These are phyloP conservation scores for Istiophorus platypterus DNA, from an alignment of 2,113 vertebrate genomes.

Conservation along the genomic window DNA sequence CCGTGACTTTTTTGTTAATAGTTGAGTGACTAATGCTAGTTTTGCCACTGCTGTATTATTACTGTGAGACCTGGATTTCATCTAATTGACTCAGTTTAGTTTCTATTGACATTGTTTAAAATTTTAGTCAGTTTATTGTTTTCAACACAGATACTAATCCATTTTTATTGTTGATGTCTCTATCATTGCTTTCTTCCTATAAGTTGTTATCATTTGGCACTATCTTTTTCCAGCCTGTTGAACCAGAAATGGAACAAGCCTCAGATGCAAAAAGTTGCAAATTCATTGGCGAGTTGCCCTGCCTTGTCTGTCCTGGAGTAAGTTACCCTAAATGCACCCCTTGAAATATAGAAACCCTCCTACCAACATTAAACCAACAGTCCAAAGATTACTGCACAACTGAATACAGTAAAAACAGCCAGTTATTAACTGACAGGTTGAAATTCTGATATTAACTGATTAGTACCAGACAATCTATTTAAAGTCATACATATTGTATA, in stretches of 20 bases:
- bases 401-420: not conserved
- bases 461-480: not conserved
- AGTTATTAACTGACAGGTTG: not conserved
- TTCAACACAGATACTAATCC: not conserved
- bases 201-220: not conserved
- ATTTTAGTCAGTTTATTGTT: not conserved
- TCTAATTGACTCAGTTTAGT: not conserved
- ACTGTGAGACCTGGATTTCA: not conserved
- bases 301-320: slow-evolving; percentile 77
- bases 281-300: slow-evolving; percentile 55
- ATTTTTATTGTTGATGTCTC: not conserved
- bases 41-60: not conserved
- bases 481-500: not conserved
- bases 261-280: slow-evolving; percentile 67
- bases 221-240: slow-evolving; percentile 65
- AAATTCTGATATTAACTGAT: not conserved
- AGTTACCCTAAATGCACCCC: slow-evolving; percentile 39
- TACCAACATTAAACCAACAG: too few relatives aligned
- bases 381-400: too few relatives aligned
- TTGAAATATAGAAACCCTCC: not conserved
- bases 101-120: not conserved
- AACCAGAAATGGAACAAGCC: slow-evolving; percentile 69
- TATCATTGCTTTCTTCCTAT: not conserved
- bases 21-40: too few relatives aligned
- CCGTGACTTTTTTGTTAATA: not conserved